phyloP scores from a whole-genome alignment of 1,140 invertebrate genomes.

The Hirudo medicinalis region DNA sequence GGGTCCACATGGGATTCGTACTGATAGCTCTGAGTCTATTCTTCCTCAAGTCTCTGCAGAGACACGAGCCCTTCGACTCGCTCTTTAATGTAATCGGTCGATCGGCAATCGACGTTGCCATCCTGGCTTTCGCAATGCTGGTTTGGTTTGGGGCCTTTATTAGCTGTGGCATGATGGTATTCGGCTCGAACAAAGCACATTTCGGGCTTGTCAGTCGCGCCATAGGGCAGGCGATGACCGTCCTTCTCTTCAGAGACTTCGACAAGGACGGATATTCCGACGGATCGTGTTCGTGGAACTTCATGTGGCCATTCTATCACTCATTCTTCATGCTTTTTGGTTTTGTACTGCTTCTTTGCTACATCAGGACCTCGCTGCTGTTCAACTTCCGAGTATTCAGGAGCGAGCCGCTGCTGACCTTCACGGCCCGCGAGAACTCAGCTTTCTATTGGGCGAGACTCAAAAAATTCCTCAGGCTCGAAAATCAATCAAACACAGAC shows the following conservation, averaged over 20 bases:
- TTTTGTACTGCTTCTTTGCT: not conserved
- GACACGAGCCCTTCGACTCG: slow-evolving; percentile 30
- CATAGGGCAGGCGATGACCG: not conserved
- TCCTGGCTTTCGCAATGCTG: slow-evolving; percentile 1
- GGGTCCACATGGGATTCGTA: slow-evolving; percentile 29
- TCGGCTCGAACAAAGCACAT: slow-evolving; percentile 27
- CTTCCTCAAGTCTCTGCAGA: slow-evolving; percentile 29
- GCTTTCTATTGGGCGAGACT: slow-evolving; percentile 32
- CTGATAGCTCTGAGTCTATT: slow-evolving; percentile 31
- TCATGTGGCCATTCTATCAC: not conserved
- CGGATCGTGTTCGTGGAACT: not conserved
- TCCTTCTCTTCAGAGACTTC: not conserved
- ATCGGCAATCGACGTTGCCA: slow-evolving; percentile 16
- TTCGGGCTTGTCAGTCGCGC: slow-evolving; percentile 24
- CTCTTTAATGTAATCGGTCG: slow-evolving; percentile 31
- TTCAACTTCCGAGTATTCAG: slow-evolving; percentile 27
- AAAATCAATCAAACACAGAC: not conserved
- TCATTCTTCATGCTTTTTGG: not conserved
- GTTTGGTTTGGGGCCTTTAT: slow-evolving; percentile 30
- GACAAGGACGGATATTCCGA: not conserved
- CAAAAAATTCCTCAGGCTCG: slow-evolving; percentile 22
- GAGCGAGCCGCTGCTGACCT: slow-evolving; percentile 27
- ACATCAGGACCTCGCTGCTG: slow-evolving; percentile 26
- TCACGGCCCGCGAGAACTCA: slow-evolving; percentile 28
- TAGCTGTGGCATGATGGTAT: slow-evolving; percentile 30